Conservation (phyloP, 2,113 vertebrate genomes). For the Sula dactylatra region DNA sequence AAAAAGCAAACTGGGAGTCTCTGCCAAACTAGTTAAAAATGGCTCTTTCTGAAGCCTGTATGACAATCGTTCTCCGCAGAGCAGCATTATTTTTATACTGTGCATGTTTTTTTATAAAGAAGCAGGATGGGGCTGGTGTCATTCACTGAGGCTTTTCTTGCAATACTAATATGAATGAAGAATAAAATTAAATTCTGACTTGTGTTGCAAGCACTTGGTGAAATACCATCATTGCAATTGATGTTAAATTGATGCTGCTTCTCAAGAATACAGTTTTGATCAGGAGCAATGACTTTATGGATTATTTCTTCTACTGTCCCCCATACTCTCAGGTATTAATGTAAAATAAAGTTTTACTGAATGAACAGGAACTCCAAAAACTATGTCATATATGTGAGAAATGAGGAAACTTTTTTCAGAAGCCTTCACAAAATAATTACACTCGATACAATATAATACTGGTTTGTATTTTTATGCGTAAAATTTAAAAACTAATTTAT, state of each 20-base stretch:
- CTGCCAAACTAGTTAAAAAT: neutral
- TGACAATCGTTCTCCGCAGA: neutral
- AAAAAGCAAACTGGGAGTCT: neutral
- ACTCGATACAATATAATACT: neutral
- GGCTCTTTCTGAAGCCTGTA: neutral
- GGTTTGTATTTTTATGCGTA: neutral
- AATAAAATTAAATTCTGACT: neutral
- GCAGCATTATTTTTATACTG: conserved; percentile 35
- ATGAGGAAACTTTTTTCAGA: neutral
- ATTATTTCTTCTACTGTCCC: neutral
- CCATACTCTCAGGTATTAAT: conserved; percentile 28
- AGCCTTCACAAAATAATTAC: neutral
- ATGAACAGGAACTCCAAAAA: neutral
- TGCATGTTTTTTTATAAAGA: neutral
- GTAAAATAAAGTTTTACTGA: conserved; percentile 9
- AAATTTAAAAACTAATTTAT: neutral
- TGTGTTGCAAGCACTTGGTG: neutral
- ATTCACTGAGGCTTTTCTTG: neutral
- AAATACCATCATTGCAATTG: neutral
- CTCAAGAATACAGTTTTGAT: neutral
- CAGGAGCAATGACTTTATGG: neutral
- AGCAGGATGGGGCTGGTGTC: neutral
- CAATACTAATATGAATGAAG: neutral
- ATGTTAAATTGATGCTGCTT: neutral
- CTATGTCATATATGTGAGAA: neutral